These are phyloP conservation scores for Ellobius talpinus DNA, from an alignment of 2,113 vertebrate species.

Conservation along the genomic window DNA sequence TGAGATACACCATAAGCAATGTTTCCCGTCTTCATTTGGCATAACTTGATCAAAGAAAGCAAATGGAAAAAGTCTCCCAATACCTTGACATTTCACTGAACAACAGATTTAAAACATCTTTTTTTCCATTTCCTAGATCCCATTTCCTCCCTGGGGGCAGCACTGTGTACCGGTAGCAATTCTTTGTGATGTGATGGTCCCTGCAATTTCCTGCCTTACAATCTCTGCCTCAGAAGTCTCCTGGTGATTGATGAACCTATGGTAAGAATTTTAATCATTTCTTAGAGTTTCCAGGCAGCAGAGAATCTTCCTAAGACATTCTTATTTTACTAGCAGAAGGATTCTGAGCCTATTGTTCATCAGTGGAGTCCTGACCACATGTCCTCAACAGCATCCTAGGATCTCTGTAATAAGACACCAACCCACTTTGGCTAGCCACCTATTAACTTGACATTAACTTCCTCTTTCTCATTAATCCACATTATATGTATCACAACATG, in stretches of 20 bases:
- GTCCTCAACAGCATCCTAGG: neutral
- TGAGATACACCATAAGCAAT: neutral
- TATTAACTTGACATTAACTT: neutral
- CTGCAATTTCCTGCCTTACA: neutral
- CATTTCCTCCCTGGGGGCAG: neutral
- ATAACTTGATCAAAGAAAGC: neutral
- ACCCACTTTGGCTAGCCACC: neutral
- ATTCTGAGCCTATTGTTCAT: neutral
- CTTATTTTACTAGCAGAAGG: neutral
- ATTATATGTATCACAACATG: neutral
- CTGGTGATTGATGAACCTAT: neutral
- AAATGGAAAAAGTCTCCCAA: neutral
- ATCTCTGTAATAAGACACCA: neutral
- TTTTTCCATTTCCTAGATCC: neutral
- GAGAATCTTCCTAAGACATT: neutral
- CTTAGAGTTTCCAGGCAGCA: conserved; percentile 11
- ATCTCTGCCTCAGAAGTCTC: neutral
- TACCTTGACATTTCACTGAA: neutral
- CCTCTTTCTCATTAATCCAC: neutral
- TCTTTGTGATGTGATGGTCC: neutral
- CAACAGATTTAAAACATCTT: neutral
- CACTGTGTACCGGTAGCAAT: neutral
- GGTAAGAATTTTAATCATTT: neutral
- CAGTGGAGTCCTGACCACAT: neutral
- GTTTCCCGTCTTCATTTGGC: neutral